Conservation (phyloP, 92 coral and sea anemone genomes). For the Palythoa grandiflora region DNA sequence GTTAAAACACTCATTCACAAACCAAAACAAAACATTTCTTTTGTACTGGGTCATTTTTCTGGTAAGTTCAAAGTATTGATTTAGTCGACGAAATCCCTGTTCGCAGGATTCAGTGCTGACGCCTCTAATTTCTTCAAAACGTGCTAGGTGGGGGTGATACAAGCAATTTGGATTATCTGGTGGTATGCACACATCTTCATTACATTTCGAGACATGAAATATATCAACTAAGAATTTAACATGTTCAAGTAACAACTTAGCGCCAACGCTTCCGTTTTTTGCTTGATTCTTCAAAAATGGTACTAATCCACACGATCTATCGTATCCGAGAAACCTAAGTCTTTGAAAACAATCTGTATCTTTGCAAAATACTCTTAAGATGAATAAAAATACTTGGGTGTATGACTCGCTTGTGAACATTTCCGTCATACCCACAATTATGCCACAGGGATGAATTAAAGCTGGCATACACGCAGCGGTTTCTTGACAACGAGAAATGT, state of each 20-base stretch:
- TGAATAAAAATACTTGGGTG: constrained; percentile 73
- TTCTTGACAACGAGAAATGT: constrained; percentile 67
- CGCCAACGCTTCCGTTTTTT: constrained; percentile 73
- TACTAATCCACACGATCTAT: constrained; percentile 74
- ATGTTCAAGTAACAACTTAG: constrained; percentile 58
- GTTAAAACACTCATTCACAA: no score
- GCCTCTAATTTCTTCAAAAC: constrained; percentile 60
- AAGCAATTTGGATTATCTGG: constrained; percentile 65
- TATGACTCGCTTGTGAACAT: constrained; percentile 78
- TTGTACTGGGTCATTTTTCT: no score
- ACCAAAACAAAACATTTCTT: no score
- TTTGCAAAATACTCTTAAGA: constrained; percentile 63
- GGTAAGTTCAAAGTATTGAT: no score
- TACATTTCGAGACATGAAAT: constrained; percentile 78
- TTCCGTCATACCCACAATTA: constrained; percentile 74
- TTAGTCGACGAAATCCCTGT: constrained; percentile 59
- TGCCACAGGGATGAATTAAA: constrained; percentile 69
- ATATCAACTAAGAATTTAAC: constrained; percentile 74
- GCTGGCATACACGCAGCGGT: constrained; percentile 80
- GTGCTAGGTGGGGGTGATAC: constrained; percentile 66
- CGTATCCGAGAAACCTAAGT: constrained; percentile 69
- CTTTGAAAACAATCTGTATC: constrained; percentile 50
- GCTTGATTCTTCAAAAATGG: constrained; percentile 49
- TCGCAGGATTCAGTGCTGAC: constrained; percentile 18
- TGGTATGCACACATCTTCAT: constrained; percentile 77